Conservation (phyloP, 1,140 invertebrate species). For the Ceratina calcarata region DNA sequence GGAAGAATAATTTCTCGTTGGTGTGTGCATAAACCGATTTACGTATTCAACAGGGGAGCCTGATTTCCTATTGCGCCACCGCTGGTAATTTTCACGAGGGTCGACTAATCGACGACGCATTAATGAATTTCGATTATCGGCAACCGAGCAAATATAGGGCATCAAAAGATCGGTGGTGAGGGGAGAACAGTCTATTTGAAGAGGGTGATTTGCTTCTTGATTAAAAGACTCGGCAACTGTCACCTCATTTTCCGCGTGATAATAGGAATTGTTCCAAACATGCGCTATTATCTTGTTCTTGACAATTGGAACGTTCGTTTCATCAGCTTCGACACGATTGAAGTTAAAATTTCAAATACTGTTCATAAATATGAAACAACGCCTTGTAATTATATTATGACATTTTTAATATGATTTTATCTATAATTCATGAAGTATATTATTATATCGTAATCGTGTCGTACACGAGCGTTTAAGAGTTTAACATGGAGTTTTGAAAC, state of each 20-base stretch:
- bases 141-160: slow-evolving; percentile 3
- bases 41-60: neutral
- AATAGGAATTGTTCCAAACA: neutral
- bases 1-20: too few relatives aligned
- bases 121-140: slow-evolving; percentile 31
- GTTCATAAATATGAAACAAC: neutral
- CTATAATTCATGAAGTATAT: too few relatives aligned
- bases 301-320: neutral
- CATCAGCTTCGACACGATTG: neutral
- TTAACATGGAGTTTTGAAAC: neutral
- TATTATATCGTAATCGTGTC: too few relatives aligned
- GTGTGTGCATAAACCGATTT: neutral
- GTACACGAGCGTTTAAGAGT: too few relatives aligned
- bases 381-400: neutral
- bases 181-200: neutral
- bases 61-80: slow-evolving; percentile 6
- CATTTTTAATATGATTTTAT: neutral
- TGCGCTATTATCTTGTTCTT: neutral
- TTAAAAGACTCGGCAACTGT: neutral
- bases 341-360: neutral
- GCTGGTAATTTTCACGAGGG: slow-evolving; percentile 17
- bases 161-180: neutral
- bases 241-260: slow-evolving; percentile 6
- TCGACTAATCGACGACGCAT: slow-evolving; percentile 9
- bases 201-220: slow-evolving; percentile 4